A percentile compares a stretch with the other conserved stretches of the same genome.
Conservation (phyloP, 2,113 vertebrate species). For the Stegostoma tigrinum region DNA sequence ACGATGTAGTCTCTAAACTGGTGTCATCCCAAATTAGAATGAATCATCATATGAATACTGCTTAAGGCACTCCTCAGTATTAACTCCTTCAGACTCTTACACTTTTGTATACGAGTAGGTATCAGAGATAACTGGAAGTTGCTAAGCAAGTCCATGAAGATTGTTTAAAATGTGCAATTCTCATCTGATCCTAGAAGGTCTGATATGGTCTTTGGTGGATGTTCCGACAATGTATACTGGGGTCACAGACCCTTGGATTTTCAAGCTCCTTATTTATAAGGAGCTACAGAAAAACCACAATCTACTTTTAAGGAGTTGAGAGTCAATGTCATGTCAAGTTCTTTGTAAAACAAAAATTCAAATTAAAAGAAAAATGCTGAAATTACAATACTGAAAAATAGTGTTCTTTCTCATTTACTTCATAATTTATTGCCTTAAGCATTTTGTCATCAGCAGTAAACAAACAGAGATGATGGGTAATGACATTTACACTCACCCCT, state of each 20-base stretch:
- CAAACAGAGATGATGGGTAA: no score
- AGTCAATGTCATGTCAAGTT: not conserved
- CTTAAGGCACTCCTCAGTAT: no score
- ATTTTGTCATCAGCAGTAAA: no score
- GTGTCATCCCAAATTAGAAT: no score
- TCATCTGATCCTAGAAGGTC: not conserved
- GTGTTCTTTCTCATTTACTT: not conserved
- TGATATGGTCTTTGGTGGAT: not conserved
- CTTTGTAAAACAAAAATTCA: not conserved
- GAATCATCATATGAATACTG: no score
- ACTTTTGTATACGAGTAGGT: no score
- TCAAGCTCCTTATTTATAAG: not conserved
- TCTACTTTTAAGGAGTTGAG: not conserved
- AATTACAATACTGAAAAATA: not conserved
- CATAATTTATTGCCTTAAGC: not conserved
- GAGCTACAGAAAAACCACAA: not conserved
- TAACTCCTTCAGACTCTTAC: no score
- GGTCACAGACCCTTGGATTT: not conserved
- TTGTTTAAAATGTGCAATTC: not conserved
- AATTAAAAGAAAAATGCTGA: not conserved
- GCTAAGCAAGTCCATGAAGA: not conserved
- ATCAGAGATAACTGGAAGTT: not conserved
- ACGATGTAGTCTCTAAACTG: no score
- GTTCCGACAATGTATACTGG: not conserved
- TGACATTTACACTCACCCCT: no score